Conservation (phyloP, 2,888 invertebrate genomes). For the Sepioteuthis lessoniana region DNA sequence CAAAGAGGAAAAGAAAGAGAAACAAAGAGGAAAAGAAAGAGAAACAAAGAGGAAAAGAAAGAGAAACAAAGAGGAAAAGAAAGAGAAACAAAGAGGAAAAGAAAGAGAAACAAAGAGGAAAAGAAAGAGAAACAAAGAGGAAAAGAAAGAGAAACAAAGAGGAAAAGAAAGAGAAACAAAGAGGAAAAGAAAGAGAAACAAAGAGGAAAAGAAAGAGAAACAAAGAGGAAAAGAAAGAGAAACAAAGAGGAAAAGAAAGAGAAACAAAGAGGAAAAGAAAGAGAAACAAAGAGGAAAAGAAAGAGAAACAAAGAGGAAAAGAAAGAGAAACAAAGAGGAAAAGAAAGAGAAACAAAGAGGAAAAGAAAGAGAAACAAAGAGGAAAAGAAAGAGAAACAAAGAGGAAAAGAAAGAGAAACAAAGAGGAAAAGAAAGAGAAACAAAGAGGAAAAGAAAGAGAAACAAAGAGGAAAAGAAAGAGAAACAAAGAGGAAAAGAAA, state of each 20-base stretch:
- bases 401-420: not conserved
- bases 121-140: not conserved
- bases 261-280: too few relatives aligned
- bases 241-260: too few relatives aligned
- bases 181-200: not conserved
- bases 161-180: not conserved
- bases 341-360: too few relatives aligned
- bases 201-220: not conserved
- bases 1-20: not conserved
- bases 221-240: not conserved
- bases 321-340: too few relatives aligned
- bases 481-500: not conserved
- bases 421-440: too few relatives aligned
- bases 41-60: not conserved
- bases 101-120: not conserved
- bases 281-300: too few relatives aligned
- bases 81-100: not conserved
- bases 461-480: not conserved
- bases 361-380: not conserved
- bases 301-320: too few relatives aligned
- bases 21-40: not conserved
- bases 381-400: not conserved
- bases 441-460: not conserved
- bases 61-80: not conserved
- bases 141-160: not conserved